Conservation (phyloP, 2,797 vertebrate species). For the Anas acuta region DNA sequence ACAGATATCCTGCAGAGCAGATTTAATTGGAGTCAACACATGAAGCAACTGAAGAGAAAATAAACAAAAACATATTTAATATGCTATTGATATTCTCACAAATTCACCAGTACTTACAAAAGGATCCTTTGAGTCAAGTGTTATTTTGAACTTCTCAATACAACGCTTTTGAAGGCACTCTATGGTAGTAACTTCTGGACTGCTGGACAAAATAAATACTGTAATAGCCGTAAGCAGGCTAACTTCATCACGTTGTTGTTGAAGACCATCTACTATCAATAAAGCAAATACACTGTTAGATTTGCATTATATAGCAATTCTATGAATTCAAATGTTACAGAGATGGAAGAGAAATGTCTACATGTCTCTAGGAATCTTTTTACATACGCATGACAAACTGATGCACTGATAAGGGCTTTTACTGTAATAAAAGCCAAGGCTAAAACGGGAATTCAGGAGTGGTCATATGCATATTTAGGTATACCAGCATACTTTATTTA, state of each 20-base stretch:
- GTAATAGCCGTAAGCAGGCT: conserved; percentile 87
- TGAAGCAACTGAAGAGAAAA: neutral
- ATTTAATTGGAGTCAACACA: neutral
- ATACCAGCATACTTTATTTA: neutral
- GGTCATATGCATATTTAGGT: neutral
- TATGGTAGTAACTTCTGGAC: conserved; percentile 83
- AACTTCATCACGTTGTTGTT: conserved; percentile 78
- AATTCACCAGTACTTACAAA: conserved; percentile 75
- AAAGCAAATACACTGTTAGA: conserved; percentile 14
- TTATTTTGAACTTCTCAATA: conserved; percentile 83
- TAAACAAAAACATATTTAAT: neutral
- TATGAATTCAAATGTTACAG: neutral
- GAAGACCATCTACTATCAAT: conserved; percentile 56
- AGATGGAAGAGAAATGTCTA: neutral
- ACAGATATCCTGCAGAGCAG: neutral
- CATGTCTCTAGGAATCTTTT: neutral
- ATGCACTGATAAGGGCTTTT: neutral
- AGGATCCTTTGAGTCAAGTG: conserved; percentile 88
- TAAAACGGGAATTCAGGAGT: neutral
- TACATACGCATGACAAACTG: neutral
- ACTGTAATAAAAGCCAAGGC: neutral
- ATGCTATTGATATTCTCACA: neutral
- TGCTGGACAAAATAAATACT: conserved; percentile 86
- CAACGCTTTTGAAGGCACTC: conserved; percentile 83
- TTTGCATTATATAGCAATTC: neutral